phyloP scores from a whole-genome alignment of 2,797 vertebrate genomes.

The Atherinosoma microstoma region DNA sequence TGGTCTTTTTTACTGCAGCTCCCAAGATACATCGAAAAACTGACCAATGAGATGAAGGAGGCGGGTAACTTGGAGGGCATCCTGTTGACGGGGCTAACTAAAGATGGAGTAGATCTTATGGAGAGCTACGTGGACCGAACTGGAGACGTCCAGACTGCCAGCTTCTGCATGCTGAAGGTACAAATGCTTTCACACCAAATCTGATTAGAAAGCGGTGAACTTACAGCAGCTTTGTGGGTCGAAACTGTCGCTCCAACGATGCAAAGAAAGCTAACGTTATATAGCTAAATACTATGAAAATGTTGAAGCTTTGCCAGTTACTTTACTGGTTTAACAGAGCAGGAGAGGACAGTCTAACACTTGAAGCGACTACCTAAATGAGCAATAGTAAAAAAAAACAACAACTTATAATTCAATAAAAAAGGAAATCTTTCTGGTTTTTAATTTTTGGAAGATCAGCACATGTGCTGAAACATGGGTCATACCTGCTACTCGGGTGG shows the following conservation, averaged over 20 bases:
- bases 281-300: too few relatives aligned
- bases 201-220: not conserved
- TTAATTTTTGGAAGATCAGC: too few relatives aligned
- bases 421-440: too few relatives aligned
- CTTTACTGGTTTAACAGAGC: too few relatives aligned
- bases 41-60: slow-evolving; percentile 97
- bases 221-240: not conserved
- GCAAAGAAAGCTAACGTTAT: too few relatives aligned
- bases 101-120: slow-evolving; percentile 97
- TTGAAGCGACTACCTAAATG: not conserved
- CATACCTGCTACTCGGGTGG: not conserved
- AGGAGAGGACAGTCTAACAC: not conserved
- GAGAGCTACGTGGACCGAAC: slow-evolving; percentile 97
- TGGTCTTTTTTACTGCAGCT: slow-evolving; percentile 78
- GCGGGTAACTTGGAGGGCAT: slow-evolving; percentile 97
- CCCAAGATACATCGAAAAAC: slow-evolving; percentile 94
- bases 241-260: too few relatives aligned
- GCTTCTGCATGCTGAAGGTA: slow-evolving; percentile 98
- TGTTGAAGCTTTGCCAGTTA: too few relatives aligned
- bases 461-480: not conserved
- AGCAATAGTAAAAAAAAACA: not conserved
- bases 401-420: too few relatives aligned
- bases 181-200: not conserved
- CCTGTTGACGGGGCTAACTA: slow-evolving; percentile 95
- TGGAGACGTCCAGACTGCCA: slow-evolving; percentile 98